Evolutionary conservation across 2,113 vertebrate species (phyloP), one percentile per base, ranked within the genome.

Genomic region (Pachypanchax playfairii): DNA sequence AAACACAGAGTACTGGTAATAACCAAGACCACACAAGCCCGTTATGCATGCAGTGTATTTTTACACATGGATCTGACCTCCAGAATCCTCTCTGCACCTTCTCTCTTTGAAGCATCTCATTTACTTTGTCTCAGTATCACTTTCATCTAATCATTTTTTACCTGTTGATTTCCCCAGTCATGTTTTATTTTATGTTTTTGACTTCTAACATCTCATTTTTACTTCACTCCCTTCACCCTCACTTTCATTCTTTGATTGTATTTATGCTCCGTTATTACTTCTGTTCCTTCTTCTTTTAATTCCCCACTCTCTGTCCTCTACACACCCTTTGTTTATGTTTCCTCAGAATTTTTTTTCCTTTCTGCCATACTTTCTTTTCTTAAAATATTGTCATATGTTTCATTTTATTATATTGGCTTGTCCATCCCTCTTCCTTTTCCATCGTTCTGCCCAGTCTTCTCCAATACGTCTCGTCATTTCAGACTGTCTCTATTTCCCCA

Each of bases 191-290:
- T 26, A 10, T 15, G 17, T 14, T n/a, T n/a, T n/a, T n/a, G n/a
- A n/a, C n/a, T 35, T 29, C 33, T 25, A 14, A 4, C 6, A 20
- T 18, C n/a, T 42, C 11, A 3, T n/a, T n/a, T 43, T 7, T 21
- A n/a, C 21, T 21, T 15, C 36, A 33, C 22, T 9, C 28, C 49
- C 25, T 39, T 14, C 4, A 6, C 18, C 14, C 14, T 17, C 21
- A 0, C 6, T 28, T 13, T 9, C 59, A 44, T 21, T 25, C 21
- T 26, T 41, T n/a, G 36, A 8, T 18, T 55, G 53, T 42, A 29
- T 56, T 56, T 54, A 38, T 35, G 38, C 29, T 15, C 24, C 14
- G 54, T 25, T 39, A 26, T 39, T 13, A 58, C 14, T 24, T 49
- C 13, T 4, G 17, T 17, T 44, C 13, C 35, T 52, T 38, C 17